Evolutionary conservation across 2,113 vertebrate species (phyloP), one percentile per base, ranked within the genome.

Genomic region (Mohoua ochrocephala): DNA sequence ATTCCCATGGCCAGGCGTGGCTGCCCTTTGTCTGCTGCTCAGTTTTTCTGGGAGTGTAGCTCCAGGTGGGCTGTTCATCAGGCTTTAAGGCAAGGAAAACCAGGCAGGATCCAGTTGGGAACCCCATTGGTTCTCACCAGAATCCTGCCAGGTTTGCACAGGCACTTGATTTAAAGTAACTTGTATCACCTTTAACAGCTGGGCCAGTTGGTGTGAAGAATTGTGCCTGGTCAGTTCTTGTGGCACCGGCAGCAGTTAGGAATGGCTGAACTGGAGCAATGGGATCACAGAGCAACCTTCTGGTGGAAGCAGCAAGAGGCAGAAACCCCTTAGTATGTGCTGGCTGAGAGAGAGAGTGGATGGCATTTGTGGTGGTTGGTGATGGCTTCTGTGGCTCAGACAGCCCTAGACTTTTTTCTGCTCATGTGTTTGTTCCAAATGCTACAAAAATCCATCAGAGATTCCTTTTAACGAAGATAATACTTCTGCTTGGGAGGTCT

Each of bases 41-140:
- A 0, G 8, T 57, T 76, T 67, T 59, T 54, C 42, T 67, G 64
- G 30, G 37, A 77, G 6, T 0, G 4, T 39, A 64, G 61, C 53
- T 79, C 13, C 0, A 1, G 26, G 10, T 44, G 31, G 15, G 44
- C 35, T 78, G 22, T 31, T 84, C 7, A 3, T 30, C 33, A 41
- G 23, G 35, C 60, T 49, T 30, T 28, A 24, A 57, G 70, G 28
- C 13, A 41, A 24, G 50, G 42, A 65, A 56, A 30, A 53, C 16
- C 41, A 37, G 53, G 44, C 39, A 60, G 82, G 31, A 44, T 71
- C 49, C 44, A 56, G 13, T 13, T 64, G 61, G 39, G n/a, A 84
- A 4, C 13, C 15, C 10, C 0, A 0, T 6, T 79, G n/a, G 13
- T 73, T 93, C 65, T 87, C n/a, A 9, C 1, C 0, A 1, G n/a